Percentiles rank a stretch among this genome's conserved stretches.
phyloP scores from a whole-genome alignment of 2,113 vertebrate species.

The Chloropsis cyanopogon region DNA sequence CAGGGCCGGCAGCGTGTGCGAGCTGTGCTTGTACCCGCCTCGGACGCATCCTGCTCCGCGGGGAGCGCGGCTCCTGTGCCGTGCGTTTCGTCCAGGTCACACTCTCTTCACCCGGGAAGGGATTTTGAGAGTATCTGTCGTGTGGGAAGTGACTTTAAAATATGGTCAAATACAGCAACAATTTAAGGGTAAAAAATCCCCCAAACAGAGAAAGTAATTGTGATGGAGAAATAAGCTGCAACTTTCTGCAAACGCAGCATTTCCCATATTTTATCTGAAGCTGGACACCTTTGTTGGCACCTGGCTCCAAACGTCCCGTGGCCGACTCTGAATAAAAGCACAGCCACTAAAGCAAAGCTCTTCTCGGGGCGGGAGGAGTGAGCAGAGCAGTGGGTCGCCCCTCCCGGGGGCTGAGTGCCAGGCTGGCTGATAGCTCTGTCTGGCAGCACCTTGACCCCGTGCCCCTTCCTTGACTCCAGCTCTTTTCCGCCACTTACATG shows the following conservation, averaged over 20 bases:
- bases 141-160: not conserved
- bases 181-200: not conserved
- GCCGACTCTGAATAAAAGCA: fast-evolving
- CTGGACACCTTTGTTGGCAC: no score
- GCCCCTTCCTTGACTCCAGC: fast-evolving
- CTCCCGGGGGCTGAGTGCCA: fast-evolving
- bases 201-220: not conserved
- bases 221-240: not conserved
- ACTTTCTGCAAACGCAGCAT: not conserved
- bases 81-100: fast-evolving
- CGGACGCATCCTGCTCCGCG: fast-evolving
- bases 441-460: fast-evolving
- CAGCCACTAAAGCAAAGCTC: not conserved
- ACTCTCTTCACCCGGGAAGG: not conserved
- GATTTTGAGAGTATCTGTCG: not conserved
- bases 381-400: not conserved
- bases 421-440: fast-evolving
- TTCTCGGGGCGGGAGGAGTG: not conserved
- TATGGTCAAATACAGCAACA: not conserved
- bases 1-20: fast-evolving
- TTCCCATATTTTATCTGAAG: fast-evolving
- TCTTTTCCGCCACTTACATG: no score
- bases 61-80: not conserved
- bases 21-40: not conserved
- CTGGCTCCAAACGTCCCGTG: not conserved